Conservation (phyloP, 2,113 vertebrate species). For the Mionectes macconnelli region DNA sequence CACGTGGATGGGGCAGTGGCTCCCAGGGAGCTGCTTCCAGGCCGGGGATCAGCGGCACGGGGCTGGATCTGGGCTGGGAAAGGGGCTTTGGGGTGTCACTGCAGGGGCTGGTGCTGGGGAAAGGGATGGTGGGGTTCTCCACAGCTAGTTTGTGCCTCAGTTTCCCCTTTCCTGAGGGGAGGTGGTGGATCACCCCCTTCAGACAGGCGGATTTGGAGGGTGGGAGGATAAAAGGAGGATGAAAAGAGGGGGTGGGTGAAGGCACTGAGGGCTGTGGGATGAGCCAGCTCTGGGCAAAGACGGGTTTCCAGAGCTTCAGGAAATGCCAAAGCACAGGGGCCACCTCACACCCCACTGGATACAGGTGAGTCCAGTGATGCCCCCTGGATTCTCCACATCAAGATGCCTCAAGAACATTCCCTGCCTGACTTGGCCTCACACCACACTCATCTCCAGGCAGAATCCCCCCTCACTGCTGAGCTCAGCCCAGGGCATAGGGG, state of each 20-base stretch:
- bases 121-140: not conserved
- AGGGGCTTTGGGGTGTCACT: not conserved
- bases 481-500: too few relatives aligned
- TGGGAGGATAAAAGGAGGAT: not conserved
- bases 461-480: too few relatives aligned
- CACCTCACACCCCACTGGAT: accelerated
- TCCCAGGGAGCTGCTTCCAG: not conserved
- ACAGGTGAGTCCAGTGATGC: accelerated
- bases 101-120: not conserved
- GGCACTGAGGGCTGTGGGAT: not conserved
- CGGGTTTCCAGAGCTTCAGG: not conserved
- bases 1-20: accelerated
- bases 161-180: not conserved
- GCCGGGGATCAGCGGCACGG: not conserved
- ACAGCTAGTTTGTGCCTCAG: not conserved
- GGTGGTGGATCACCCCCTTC: not conserved
- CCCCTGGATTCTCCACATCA: not conserved
- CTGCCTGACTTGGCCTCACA: not conserved
- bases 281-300: not conserved
- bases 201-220: accelerated
- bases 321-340: not conserved
- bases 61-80: accelerated
- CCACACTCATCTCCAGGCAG: accelerated
- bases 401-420: not conserved
- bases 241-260: not conserved